Conservation (phyloP, 2,797 vertebrate genomes). For the Parauchenoglanis punctatus region DNA sequence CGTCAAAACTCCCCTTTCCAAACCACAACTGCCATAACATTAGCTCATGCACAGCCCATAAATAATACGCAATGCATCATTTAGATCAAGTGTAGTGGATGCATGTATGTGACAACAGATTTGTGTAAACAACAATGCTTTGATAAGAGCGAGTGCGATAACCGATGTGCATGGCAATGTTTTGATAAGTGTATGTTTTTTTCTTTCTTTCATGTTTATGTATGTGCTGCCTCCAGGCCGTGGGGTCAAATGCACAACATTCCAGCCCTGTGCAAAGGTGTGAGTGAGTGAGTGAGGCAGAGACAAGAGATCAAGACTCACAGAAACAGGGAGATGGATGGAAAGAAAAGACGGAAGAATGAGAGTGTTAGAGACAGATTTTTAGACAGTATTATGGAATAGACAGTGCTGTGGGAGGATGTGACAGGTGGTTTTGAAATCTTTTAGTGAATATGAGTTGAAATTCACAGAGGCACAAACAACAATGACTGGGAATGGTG, state of each 20-base stretch:
- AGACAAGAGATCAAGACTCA: conserved; percentile 36
- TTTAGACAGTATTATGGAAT: background rate
- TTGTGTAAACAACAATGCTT: conserved; percentile 25
- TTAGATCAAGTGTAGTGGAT: conserved; percentile 9
- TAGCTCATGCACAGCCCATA: conserved; percentile 25
- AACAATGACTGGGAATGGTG: conserved; percentile 15
- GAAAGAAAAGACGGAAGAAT: background rate
- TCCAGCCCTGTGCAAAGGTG: conserved; percentile 51
- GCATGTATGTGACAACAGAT: conserved; percentile 13
- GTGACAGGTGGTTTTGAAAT: conserved; percentile 50
- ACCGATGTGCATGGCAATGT: conserved; percentile 21
- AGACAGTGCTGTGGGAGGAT: background rate
- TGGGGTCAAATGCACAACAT: conserved; percentile 53
- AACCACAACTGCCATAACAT: conserved; percentile 35
- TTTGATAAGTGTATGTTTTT: conserved; percentile 36
- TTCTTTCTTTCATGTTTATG: conserved; percentile 41
- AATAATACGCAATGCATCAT: conserved; percentile 27
- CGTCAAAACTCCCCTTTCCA: conserved; percentile 25
- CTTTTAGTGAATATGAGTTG: conserved; percentile 28
- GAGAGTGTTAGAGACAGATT: background rate
- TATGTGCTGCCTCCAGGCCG: conserved; percentile 41
- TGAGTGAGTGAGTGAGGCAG: conserved; percentile 37
- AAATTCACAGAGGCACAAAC: conserved; percentile 30
- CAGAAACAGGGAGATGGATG: conserved; percentile 4
- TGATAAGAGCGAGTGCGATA: conserved; percentile 28